phyloP scores from a whole-genome alignment of 2,888 invertebrate species.

The Agriopis leucophaearia region DNA sequence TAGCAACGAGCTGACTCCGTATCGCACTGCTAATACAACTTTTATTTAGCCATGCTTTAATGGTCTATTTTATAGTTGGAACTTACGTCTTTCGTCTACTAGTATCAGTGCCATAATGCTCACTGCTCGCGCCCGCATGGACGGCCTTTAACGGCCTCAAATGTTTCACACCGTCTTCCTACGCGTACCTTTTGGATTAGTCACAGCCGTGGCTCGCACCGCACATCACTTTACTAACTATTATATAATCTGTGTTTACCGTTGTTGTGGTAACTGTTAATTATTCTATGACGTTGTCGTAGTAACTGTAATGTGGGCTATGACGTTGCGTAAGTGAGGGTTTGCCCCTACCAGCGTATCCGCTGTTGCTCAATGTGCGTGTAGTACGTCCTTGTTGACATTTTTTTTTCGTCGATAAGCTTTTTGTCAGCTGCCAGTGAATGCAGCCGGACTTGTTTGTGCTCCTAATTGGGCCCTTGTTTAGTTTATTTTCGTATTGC shows the following conservation, averaged over 20 bases:
- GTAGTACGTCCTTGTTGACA: conserved; percentile 44
- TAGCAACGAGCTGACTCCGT: conserved; percentile 48
- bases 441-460: conserved; percentile 18
- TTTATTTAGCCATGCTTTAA: neutral
- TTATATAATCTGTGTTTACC: conserved; percentile 19
- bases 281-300: conserved; percentile 21
- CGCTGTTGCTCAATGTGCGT: conserved; percentile 57
- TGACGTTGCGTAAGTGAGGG: conserved; percentile 64
- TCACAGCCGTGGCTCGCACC: conserved; percentile 54
- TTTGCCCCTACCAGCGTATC: conserved; percentile 63
- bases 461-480: conserved; percentile 8
- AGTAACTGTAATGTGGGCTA: conserved; percentile 23
- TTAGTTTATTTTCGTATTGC: neutral
- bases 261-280: conserved; percentile 10
- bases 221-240: conserved; percentile 21
- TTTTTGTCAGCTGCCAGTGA: conserved; percentile 37
- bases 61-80: neutral
- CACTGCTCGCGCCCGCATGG: conserved; percentile 52
- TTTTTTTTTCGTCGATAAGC: conserved; percentile 41
- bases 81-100: conserved; percentile 12
- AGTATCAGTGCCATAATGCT: conserved; percentile 28
- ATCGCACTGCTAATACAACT: conserved; percentile 1
- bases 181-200: conserved; percentile 64
- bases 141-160: conserved; percentile 67
- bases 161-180: conserved; percentile 56